phyloP scores from a whole-genome alignment of 1,140 invertebrate genomes.

The Lasioglossum albipes region DNA sequence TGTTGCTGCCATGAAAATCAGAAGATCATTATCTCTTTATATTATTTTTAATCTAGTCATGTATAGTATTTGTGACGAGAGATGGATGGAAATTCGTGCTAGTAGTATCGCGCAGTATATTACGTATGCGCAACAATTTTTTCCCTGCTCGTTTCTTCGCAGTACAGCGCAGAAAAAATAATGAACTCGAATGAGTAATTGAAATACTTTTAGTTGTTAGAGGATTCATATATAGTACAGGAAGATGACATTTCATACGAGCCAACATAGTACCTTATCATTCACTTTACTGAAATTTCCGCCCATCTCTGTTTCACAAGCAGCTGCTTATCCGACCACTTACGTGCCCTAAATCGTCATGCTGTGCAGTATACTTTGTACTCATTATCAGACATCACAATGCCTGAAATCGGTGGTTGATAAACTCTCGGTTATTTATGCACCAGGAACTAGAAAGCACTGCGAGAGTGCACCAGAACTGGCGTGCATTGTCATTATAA shows the following conservation, averaged over 20 bases:
- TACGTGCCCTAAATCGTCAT: background rate
- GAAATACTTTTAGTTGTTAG: no score
- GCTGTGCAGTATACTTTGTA: slow-evolving; percentile 4
- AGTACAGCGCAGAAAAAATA: no score
- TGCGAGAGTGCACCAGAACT: background rate
- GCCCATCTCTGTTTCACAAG: background rate
- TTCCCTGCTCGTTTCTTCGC: no score
- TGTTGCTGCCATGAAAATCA: no score
- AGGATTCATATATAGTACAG: background rate
- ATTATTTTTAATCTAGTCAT: no score
- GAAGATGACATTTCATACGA: background rate
- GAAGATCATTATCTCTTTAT: no score
- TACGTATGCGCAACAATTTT: no score
- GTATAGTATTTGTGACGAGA: no score
- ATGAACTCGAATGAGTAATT: no score
- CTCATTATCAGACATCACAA: slow-evolving; percentile 8
- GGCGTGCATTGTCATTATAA: background rate
- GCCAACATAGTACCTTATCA: background rate
- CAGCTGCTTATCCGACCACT: background rate
- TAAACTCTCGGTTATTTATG: background rate
- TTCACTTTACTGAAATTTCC: background rate
- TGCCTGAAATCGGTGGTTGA: background rate
- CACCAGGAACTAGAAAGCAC: background rate
- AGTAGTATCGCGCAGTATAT: no score
- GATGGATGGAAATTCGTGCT: no score